Evolutionary conservation across 2,888 invertebrate genomes (phyloP), one percentile per base, ranked within the genome.

Genomic region (Rhingia rostrata): DNA sequence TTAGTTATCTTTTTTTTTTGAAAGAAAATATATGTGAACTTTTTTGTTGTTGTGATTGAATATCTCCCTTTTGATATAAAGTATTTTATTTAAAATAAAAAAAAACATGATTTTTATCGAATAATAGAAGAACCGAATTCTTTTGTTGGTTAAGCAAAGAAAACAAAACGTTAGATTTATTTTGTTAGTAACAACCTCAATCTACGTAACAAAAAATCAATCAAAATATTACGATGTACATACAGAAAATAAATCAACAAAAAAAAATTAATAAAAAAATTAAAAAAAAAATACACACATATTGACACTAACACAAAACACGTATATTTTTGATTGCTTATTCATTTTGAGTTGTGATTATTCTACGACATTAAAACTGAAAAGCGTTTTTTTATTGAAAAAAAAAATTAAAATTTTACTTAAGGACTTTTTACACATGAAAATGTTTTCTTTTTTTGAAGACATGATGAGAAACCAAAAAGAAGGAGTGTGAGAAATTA

Each of bases 301-400:
- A 91, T 87, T 75, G 89, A 89, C 91, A 91, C 91, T 90, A 90
- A 91, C 90, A 91, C 91, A 90, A 90, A 90, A 91, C 91, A 91
- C 91, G 90, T 90, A 90, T 70, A 10, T 61, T 86, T 70, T 45
- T 63, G 12, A 22, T 49, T 69, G 22, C 22, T 22, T 22, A 22
- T 22, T 22, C 22, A 2, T 30, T n/a, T 64, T 58, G 35, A 7
- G 63, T 53, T 69, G 60, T 63, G 69, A 56, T 56, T 60, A 60
- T 14, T 70, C 53, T 81, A 64, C 70, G 63, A 75, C 75, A 81
- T 47, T 35, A 39, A 67, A 86, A 86, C 83, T 54, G 35, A 72
- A 61, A 43, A 43, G 32, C 30, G 22, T 47, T 33, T 9, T 39
- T 58, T 33, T 37, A 12, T 32, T 70, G 58, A 30, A 53, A 61